phyloP scores from a whole-genome alignment of 30 jellyfish, hydroid and myxozoan species.

The Chironex yamaguchii region DNA sequence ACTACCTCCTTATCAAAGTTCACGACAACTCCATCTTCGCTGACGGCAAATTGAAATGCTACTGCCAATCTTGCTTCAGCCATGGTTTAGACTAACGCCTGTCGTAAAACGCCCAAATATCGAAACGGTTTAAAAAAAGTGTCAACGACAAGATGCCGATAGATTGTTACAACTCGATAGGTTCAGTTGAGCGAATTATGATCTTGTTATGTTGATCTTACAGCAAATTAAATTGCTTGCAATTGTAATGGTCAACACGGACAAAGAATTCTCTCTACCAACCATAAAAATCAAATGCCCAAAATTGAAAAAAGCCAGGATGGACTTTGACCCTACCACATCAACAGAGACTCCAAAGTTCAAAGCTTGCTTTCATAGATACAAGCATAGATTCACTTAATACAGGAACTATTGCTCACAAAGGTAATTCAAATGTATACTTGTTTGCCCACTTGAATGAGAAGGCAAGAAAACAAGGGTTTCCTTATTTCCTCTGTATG shows the following conservation, averaged over 20 bases:
- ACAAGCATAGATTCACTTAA: too few relatives aligned
- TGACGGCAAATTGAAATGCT: constrained; percentile 98
- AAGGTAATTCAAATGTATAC: too few relatives aligned
- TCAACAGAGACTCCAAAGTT: too few relatives aligned
- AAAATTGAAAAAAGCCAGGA: too few relatives aligned
- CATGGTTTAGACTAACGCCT: constrained; percentile 27
- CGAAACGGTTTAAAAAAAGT: background rate
- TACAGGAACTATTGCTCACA: too few relatives aligned
- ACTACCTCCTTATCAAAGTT: constrained; percentile 94
- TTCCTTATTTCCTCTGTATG: too few relatives aligned
- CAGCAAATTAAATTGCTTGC: too few relatives aligned
- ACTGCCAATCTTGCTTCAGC: constrained; percentile 99
- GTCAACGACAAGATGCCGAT: background rate
- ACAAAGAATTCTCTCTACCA: background rate
- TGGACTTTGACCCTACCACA: constrained; percentile 2
- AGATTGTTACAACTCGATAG: background rate
- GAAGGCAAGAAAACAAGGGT: too few relatives aligned
- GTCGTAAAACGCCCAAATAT: background rate
- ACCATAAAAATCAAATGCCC: background rate
- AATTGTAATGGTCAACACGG: background rate
- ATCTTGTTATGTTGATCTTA: too few relatives aligned
- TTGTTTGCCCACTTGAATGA: too few relatives aligned
- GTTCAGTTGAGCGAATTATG: too few relatives aligned
- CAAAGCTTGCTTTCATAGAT: too few relatives aligned
- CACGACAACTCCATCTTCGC: constrained; percentile 97